Percentiles rank a stretch among this genome's conserved stretches.
Evolutionary conservation across 2,797 vertebrate genomes (phyloP).

Genomic region (Perodicticus potto): DNA sequence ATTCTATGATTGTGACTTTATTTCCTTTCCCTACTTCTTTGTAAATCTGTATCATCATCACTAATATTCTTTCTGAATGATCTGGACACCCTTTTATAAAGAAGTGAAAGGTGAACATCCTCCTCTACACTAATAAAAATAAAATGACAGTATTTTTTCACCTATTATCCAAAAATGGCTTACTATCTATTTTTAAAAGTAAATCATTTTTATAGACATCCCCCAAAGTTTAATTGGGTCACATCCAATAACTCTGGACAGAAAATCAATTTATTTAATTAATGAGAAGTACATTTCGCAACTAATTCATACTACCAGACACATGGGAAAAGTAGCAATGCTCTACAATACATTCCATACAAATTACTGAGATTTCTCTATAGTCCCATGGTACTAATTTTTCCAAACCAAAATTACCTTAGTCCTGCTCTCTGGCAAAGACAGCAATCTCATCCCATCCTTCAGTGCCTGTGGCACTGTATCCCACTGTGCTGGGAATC

Average conservation of each 20-base stretch:
- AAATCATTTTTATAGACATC: constrained; percentile 29
- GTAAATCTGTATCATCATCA: background rate
- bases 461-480: rapidly evolving
- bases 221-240: constrained; percentile 45
- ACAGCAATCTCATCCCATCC: background rate
- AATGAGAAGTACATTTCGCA: constrained; percentile 32
- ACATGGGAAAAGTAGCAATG: background rate
- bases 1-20: background rate
- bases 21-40: background rate
- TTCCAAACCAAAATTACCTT: background rate
- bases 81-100: background rate
- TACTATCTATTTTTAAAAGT: constrained; percentile 43
- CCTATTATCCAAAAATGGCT: constrained; percentile 39
- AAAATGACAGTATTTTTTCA: constrained; percentile 8
- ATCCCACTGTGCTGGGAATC: background rate
- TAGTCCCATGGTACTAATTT: background rate
- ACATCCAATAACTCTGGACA: constrained; percentile 14
- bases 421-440: background rate
- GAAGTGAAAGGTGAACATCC: background rate
- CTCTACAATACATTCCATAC: background rate
- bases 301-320: constrained; percentile 1
- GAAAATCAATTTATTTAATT: constrained; percentile 42
- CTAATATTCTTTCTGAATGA: background rate
- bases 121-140: background rate
- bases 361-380: background rate